Base-by-base conservation (phyloP, 2,113 vertebrate genomes). In the Centropus unirufus region DNA sequence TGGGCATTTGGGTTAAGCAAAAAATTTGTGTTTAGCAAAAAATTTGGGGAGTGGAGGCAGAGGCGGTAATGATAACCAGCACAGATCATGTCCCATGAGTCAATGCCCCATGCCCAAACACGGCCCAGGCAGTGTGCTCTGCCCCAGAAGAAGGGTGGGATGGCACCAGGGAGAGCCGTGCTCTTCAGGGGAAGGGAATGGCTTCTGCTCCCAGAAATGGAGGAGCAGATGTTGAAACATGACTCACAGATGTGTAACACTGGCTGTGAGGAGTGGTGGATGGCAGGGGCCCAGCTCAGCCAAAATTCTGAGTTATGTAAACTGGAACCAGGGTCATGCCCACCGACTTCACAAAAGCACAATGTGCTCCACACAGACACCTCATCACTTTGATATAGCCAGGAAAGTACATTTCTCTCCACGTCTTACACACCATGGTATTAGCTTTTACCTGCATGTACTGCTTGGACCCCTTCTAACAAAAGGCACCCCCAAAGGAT, bases 61-160 rank as follows among this genome's bases (percentile, higher is more conserved):
- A 8, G 32, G 2, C 9, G 44, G 13, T 9, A 80, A 36, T 0
- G 0, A 40, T 6, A 4, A 14, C 12, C 26, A 59, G 57, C 39
- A 30, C 23, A 57, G 30, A 12, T 39, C 70, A 34, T 49, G 61
- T 75, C 61, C 54, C 30, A 34, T 1, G 1, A 23, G 21, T 32
- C 2, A 4, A 30, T 55, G 34, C 21, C 24, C 18, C 1, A 0
- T 81, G 29, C 18, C 21, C 21, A 3, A 1, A 20, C 3, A 2
- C 32, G 83, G 32, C 29, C 24, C 6, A 0, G 17, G 40, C 39
- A 90, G 23, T 6, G 3, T 57, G 16, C 2, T n/a, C 34, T 51
- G 29, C 14, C 34, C 22, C 46, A 16, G 42, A 5, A 77, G 67
- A 61, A 77, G 5, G 29, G 19, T 0, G 5, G 72, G 32, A 12